phyloP scores from a whole-genome alignment of 2,888 invertebrate species.

The Dryococelus australis region DNA sequence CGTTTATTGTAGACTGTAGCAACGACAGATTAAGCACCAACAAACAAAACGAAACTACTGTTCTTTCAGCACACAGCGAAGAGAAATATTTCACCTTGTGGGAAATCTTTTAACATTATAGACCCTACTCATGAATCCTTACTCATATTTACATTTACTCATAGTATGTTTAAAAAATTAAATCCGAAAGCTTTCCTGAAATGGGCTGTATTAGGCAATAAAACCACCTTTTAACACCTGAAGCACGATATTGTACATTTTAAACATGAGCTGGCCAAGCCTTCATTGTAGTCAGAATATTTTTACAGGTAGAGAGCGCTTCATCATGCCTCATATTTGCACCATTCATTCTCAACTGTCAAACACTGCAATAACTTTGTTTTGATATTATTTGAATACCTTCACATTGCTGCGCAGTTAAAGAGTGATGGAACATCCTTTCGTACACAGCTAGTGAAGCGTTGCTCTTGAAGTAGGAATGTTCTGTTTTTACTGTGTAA shows the following conservation, averaged over 20 bases:
- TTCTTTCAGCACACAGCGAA: not conserved
- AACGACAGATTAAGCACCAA: not conserved
- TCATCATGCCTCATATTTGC: not conserved
- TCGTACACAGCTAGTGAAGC: not conserved
- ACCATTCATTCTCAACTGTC: not conserved
- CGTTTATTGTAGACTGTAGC: not conserved
- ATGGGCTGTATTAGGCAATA: not conserved
- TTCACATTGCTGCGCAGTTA: not conserved
- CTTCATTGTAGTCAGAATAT: not conserved
- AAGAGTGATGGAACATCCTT: not conserved
- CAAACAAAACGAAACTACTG: not conserved
- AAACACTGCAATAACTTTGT: not conserved
- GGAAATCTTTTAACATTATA: not conserved
- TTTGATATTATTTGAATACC: not conserved
- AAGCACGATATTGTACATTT: not conserved
- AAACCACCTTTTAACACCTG: not conserved
- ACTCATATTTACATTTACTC: not conserved
- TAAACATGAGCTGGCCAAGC: not conserved
- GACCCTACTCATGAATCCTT: not conserved
- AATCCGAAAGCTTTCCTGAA: not conserved
- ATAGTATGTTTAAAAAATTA: not conserved
- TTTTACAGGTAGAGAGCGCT: not conserved
- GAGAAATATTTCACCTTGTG: not conserved
- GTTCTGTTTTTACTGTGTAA: constrained; percentile 10
- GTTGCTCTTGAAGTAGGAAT: not conserved